Conservation (phyloP, 1,140 invertebrate species). For the Parasteatoda tepidariorum region DNA sequence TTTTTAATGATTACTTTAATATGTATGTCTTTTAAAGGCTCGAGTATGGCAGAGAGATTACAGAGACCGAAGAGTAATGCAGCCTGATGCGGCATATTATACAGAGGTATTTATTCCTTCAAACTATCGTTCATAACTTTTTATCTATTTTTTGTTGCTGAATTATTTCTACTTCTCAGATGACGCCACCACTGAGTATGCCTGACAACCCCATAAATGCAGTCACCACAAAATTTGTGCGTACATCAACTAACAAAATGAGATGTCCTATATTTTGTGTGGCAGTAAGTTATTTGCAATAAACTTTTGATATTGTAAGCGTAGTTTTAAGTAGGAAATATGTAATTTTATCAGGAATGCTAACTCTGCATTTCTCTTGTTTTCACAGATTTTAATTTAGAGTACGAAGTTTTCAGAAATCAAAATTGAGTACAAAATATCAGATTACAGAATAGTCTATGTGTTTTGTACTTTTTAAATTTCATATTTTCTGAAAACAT, state of each 20-base stretch:
- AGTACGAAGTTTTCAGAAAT: too few relatives aligned
- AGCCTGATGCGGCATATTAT: slow-evolving; percentile 87
- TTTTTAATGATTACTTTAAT: too few relatives aligned
- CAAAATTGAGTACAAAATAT: too few relatives aligned
- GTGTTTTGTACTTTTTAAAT: too few relatives aligned
- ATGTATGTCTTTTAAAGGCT: too few relatives aligned
- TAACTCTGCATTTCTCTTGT: too few relatives aligned
- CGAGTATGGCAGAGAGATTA: slow-evolving; percentile 94
- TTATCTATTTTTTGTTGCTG: background rate
- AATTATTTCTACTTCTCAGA: slow-evolving; percentile 62
- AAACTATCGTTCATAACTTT: background rate
- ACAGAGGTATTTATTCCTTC: slow-evolving; percentile 66
- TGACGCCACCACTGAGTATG: slow-evolving; percentile 89
- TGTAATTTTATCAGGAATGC: too few relatives aligned
- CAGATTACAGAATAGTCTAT: too few relatives aligned
- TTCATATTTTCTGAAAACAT: too few relatives aligned
- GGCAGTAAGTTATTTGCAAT: slow-evolving; percentile 76
- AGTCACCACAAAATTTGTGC: slow-evolving; percentile 94
- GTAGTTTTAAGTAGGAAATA: too few relatives aligned
- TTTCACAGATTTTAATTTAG: too few relatives aligned
- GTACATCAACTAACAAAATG: slow-evolving; percentile 99
- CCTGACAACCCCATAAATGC: slow-evolving; percentile 96
- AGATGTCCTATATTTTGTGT: slow-evolving; percentile 98
- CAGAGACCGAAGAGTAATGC: slow-evolving; percentile 84
- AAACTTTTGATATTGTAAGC: too few relatives aligned